A percentile compares a stretch with the other conserved stretches of the same genome.
Evolutionary conservation across 2,888 invertebrate species (phyloP).

Genomic region (Sthenelais limicola): DNA sequence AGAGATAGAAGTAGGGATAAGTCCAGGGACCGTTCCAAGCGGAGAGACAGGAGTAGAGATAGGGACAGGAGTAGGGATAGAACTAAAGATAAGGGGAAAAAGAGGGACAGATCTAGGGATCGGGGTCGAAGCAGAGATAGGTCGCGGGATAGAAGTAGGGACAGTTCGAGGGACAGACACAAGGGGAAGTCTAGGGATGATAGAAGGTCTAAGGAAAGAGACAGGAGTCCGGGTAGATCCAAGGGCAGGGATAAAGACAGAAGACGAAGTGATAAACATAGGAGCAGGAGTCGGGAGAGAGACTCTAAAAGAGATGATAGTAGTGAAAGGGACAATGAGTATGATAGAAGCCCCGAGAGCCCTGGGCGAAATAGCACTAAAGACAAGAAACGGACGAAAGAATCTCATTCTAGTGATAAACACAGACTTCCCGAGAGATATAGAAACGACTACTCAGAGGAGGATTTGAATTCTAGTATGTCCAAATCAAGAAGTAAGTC

Average conservation of each 20-base stretch:
- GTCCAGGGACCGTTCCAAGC: slow-evolving; percentile 16
- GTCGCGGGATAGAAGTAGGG: slow-evolving; percentile 3
- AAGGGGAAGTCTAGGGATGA: not conserved
- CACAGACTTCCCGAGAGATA: not conserved
- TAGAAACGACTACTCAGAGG: slow-evolving; percentile 25
- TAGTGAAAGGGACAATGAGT: slow-evolving; percentile 8
- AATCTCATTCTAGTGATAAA: not conserved
- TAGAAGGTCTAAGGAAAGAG: not conserved
- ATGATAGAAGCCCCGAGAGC: not conserved
- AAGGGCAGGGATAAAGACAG: slow-evolving; percentile 25
- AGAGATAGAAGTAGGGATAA: slow-evolving; percentile 20
- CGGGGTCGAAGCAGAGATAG: slow-evolving; percentile 25
- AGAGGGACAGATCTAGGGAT: slow-evolving; percentile 19
- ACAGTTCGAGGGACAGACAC: slow-evolving; percentile 2
- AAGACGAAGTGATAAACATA: not conserved
- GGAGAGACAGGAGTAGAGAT: slow-evolving; percentile 34
- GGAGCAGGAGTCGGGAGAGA: slow-evolving; percentile 26
- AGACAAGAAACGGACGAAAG: slow-evolving; percentile 16
- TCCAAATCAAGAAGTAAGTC: slow-evolving; percentile 35
- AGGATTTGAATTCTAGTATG: slow-evolving; percentile 9
- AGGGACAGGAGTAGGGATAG: slow-evolving; percentile 36
- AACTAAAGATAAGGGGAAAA: slow-evolving; percentile 13
- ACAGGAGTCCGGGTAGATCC: slow-evolving; percentile 15
- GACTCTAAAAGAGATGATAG: not conserved
- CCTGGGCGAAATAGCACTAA: slow-evolving; percentile 19